A percentile compares a stretch with the other conserved stretches of the same genome.
These are phyloP conservation scores for Ryuthela nishihirai DNA, from an alignment of 2,888 invertebrate genomes.

Conservation along the genomic window DNA sequence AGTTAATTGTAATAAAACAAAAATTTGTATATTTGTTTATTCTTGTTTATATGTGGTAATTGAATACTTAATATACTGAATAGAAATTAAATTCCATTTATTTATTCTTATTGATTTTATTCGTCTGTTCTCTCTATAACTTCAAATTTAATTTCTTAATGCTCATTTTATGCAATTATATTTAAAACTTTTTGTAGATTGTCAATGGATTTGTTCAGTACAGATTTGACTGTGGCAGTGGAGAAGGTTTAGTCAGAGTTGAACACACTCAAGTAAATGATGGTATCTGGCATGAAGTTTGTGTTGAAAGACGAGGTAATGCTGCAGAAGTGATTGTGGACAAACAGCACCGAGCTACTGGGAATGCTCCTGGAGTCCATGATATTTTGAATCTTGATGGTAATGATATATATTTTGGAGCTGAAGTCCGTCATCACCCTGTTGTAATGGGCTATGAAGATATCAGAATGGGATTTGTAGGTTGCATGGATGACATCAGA, in stretches of 20 bases:
- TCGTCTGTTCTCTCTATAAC: no score
- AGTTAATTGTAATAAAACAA: no score
- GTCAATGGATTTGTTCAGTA: conserved; percentile 82
- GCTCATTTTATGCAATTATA: no score
- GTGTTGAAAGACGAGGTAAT: conserved; percentile 75
- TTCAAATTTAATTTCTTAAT: no score
- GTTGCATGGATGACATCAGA: conserved; percentile 83
- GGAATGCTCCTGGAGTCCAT: conserved; percentile 67
- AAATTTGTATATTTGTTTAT: no score
- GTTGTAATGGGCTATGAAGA: conserved; percentile 58
- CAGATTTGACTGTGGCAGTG: conserved; percentile 87
- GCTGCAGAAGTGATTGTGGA: conserved; percentile 74
- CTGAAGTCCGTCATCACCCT: conserved; percentile 54
- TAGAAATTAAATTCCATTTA: no score
- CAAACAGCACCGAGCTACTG: conserved; percentile 64
- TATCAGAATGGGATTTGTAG: conserved; percentile 79
- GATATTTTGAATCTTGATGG: conserved; percentile 77
- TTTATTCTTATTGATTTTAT: no score
- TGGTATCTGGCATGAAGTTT: conserved; percentile 74
- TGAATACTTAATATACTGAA: no score
- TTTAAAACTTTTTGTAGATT: conserved; percentile 54
- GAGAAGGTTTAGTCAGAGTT: conserved; percentile 76
- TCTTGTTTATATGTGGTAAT: no score
- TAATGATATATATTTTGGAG: conserved; percentile 52
- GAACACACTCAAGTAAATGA: conserved; percentile 71